Evolutionary conservation across 1,140 invertebrate genomes (phyloP), one percentile per base, ranked within the genome.

Genomic region (Polyergus mexicanus): DNA sequence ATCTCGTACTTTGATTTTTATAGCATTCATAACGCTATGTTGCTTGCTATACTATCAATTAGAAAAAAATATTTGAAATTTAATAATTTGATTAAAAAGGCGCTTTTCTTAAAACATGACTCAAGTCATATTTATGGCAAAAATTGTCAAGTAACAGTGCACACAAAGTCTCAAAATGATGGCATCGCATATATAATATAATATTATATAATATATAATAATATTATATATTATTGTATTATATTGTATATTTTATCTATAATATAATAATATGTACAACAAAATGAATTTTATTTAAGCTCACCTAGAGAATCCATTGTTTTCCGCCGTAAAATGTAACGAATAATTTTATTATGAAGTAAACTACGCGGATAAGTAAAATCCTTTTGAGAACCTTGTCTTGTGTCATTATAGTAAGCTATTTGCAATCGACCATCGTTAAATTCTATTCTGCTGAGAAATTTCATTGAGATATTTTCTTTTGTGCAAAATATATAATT

Each of bases 371-470:
- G 60, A 19, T 74, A 47, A 83, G 25, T 44, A 62, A 35, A 62
- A 47, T 35, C 8, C 25, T 58, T 47, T 38, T 58, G 3, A 65
- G 22, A 65, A 22, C 16, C 22, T 44, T 44, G 41, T 68, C 16
- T 44, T 32, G 41, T 68, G 63, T 83, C 11, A 44, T 16, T 41
- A 13, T 81, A 28, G 2, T 71, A 60, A 44, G 54, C 71, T 81
- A 71, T 11, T 69, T 71, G n/a, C n/a, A 72, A 62, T 72, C 68
- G 68, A 74, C 78, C 60, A 81, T 38, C 54, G 2, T 83, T 56
- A 58, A 69, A 74, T 83, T 22, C 78, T 83, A 72, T 25, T 35
- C 56, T 62, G 47, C 32, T 35, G 54, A 72, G 10, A 47, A 74
- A 47, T 83, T 83, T 74, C n/a, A 25, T 25, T 16, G 35, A 44